Evolutionary conservation across 2,113 vertebrate genomes (phyloP), one percentile per base, ranked within the genome.

Genomic region (Chionomys nivalis): DNA sequence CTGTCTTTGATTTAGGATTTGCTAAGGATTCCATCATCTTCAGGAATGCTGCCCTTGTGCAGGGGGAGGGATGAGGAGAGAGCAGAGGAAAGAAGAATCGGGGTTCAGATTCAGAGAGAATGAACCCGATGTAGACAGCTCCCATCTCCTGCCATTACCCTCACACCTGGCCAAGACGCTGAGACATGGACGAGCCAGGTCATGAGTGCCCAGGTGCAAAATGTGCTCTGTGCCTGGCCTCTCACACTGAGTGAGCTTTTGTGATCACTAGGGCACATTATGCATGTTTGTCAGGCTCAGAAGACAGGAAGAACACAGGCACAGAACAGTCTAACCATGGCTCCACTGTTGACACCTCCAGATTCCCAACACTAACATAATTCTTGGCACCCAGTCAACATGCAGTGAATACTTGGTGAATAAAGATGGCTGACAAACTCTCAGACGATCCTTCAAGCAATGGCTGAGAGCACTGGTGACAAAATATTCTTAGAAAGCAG

Each of bases 271-370:
- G 65, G 23, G 47, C 36, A 17, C 13, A 6, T 16, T 3, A 36
- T 7, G 0, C 0, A 2, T 0, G 16, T 26, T 47, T 7, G 13
- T 19, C 0, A 3, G 0, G 7, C 11, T 42, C 26, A 49, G 12
- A 4, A 58, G 52, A 39, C 49, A 8, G 19, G 3, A 6, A 36
- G 66, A 33, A 36, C 23, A 26, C 2, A 4, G 81, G 89, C 24
- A 3, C 21, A 33, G 12, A 5, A 47, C 2, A 0, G 23, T 31
- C 17, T 16, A 23, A 7, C 6, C 11, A 14, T 28, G 26, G 5
- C 52, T 47, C 72, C 19, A 28, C 13, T 6, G 4, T 16, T 39
- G 78, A 42, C 55, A 77, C 42, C 26, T 58, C 61, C 36, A 28
- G 1, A 10, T 5, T 72, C 33, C 70, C 19, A 23, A 75, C 28